phyloP scores from a whole-genome alignment of 2,797 vertebrate genomes.

The Eupleurogrammus muticus region DNA sequence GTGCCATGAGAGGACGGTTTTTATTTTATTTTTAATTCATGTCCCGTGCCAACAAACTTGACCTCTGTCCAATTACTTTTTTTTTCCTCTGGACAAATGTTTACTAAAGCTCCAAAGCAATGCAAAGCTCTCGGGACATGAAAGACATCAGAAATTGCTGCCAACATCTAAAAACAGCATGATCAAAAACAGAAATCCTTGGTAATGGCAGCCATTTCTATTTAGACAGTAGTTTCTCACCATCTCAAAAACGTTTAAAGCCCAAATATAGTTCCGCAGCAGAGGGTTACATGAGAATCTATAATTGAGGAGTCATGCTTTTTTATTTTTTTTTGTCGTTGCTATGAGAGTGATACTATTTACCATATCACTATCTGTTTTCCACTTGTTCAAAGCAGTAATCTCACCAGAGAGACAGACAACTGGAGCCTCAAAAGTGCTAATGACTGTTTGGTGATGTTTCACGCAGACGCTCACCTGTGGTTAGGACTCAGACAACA shows the following conservation, averaged over 20 bases:
- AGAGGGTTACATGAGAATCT: slow-evolving; percentile 41
- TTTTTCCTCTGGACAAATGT: slow-evolving; percentile 48
- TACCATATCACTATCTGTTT: slow-evolving; percentile 25
- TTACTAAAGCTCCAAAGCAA: slow-evolving; percentile 45
- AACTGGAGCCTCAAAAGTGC: slow-evolving; percentile 53
- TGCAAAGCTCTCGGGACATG: slow-evolving; percentile 61
- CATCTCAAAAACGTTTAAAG: slow-evolving; percentile 35
- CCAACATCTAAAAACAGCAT: slow-evolving; percentile 72
- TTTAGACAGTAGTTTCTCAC: slow-evolving; percentile 59
- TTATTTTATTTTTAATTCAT: slow-evolving; percentile 19
- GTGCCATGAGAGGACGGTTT: slow-evolving; percentile 3
- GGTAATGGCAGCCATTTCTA: slow-evolving; percentile 35
- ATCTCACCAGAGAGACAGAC: slow-evolving; percentile 68
- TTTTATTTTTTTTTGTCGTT: background rate
- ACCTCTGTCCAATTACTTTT: slow-evolving; percentile 40
- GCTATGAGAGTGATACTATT: slow-evolving; percentile 38
- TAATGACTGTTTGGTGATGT: slow-evolving; percentile 76
- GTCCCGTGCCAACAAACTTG: slow-evolving; percentile 39
- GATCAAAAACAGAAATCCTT: slow-evolving; percentile 49
- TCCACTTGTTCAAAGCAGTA: slow-evolving; percentile 54
- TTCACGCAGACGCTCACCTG: slow-evolving; percentile 52
- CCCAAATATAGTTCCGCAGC: slow-evolving; percentile 68
- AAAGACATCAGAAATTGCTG: slow-evolving; percentile 53
- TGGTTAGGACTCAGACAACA: slow-evolving; percentile 41
- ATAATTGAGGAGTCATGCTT: slow-evolving; percentile 41